Evolutionary conservation across 1,140 invertebrate species (phyloP).

Genomic region (Teleogryllus occipitalis): DNA sequence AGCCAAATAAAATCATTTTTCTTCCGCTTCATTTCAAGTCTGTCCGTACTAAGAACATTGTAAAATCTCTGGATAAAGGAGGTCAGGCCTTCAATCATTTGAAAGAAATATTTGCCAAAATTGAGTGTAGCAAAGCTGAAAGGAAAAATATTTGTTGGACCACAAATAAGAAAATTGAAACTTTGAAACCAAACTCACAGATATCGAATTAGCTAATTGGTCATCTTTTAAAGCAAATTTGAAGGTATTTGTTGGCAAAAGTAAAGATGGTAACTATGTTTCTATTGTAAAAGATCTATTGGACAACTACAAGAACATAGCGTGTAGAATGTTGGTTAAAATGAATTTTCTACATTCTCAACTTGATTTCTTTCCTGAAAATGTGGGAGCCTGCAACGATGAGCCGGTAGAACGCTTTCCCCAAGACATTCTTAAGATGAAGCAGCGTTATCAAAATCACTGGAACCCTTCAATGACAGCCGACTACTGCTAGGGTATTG

Average conservation of each 20-base stretch:
- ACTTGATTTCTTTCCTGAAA: neutral
- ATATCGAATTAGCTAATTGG: too few species aligned
- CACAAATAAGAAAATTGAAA: slow-evolving; percentile 12
- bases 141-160: slow-evolving; percentile 27
- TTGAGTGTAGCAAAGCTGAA: slow-evolving; percentile 28
- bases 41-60: slow-evolving; percentile 34
- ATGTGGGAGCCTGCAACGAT: too few species aligned
- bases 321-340: neutral
- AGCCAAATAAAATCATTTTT: slow-evolving; percentile 28
- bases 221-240: too few species aligned
- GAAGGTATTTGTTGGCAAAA: neutral
- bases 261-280: neutral
- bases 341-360: neutral
- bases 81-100: slow-evolving; percentile 25
- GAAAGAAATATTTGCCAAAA: slow-evolving; percentile 22
- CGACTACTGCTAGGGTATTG: neutral
- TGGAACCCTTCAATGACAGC: neutral
- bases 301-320: neutral
- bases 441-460: neutral
- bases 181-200: neutral
- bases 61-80: slow-evolving; percentile 29
- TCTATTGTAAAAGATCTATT: too few species aligned
- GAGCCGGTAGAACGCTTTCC: neutral
- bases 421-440: neutral
- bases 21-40: slow-evolving; percentile 33